Evolutionary conservation across 2,113 vertebrate species (phyloP), one percentile per base, ranked within the genome.

Genomic region (Haemorhous mexicanus): DNA sequence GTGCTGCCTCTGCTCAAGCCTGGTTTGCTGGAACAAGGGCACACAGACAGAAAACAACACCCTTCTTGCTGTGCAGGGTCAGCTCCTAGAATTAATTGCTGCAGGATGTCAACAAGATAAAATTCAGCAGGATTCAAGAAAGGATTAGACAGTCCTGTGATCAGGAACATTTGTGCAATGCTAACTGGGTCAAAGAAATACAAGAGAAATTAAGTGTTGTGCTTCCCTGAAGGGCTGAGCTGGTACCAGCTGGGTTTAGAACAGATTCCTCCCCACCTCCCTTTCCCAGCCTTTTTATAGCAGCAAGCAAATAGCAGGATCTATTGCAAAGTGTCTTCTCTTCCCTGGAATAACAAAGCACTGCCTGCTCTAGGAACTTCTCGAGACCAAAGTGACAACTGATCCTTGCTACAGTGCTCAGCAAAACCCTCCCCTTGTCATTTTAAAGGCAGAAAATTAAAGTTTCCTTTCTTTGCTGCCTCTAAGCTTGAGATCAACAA

Each of bases 151-250:
- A 84, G 86, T 47, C 86, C 94, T 94, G 86, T 90, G 90, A 93
- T 93, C 83, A 86, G 83, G 76, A 92, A 86, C 72, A 4, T 84
- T 96, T 74, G 69, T 90, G 90, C 86, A 67, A 74, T 61, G 73
- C 80, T 96, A 97, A 95, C 73, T 96, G 89, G 93, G 96, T 94
- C 96, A 96, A 94, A 95, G 94, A 96, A 94, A 92, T 63, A 81
- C 56, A 63, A 56, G 86, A 86, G 83, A 90, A 93, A 95, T 90
- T n/a, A 88, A 93, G 47, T 0, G 4, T 6, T 63, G 56, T 16
- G 35, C 61, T 90, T 94, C 89, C 83, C 94, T 70, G 73, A 78
- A 92, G 93, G 93, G 83, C 89, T 93, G 94, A 78, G 94, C 89
- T 55, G 72, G 76, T 73, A 86, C 76, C 75, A 88, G 87, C 92